Base-by-base conservation (phyloP, 2,113 vertebrate species). In the Heloderma charlesbogerti region DNA sequence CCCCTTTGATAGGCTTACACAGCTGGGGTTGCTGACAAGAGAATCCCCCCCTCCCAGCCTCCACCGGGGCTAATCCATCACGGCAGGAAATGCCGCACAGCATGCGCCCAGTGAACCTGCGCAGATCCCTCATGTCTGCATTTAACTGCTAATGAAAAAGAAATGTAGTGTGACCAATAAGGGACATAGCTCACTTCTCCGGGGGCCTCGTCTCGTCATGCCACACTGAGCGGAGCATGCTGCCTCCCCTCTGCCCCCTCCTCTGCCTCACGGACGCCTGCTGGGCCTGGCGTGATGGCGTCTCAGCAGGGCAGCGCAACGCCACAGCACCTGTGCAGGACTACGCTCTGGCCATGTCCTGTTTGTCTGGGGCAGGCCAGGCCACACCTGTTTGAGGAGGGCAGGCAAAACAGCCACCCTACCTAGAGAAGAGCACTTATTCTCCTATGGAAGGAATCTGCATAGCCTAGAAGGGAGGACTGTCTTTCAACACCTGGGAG, bases 131-230 rank as follows among this genome's bases (percentile, higher is more conserved):
- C 97, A 97, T 97, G 97, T 98, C 97, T 88, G 83, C 97, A 96
- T 97, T 98, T 98, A 98, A 97, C 66, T 97, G 90, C 97, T 98
- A 98, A 98, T 98, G 98, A 97, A 98, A 98, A 98, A 97, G 96
- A 97, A 98, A 98, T 97, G 98, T 97, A 97, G 96, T 97, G 98
- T 98, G 97, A 98, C 98, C 97, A 97, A 97, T 97, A 96, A 96
- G 97, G 97, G 97, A 96, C 97, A 97, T 96, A 3, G 96, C 97
- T 98, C 97, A 97, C 88, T 91, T 95, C 95, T 96, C 94, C 81
- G 7, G 67, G 95, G 96, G 96, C 16, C 95, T 93, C 1, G 86
- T 95, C 96, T 94, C 1, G 86, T 95, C 91, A 93, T 25, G 9
- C 88, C 93, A 90, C 60, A 12, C 90, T 80, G 86, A 85, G 85